Evolutionary conservation across 2,888 invertebrate species (phyloP).

Genomic region (Holacanthella duospinosa): DNA sequence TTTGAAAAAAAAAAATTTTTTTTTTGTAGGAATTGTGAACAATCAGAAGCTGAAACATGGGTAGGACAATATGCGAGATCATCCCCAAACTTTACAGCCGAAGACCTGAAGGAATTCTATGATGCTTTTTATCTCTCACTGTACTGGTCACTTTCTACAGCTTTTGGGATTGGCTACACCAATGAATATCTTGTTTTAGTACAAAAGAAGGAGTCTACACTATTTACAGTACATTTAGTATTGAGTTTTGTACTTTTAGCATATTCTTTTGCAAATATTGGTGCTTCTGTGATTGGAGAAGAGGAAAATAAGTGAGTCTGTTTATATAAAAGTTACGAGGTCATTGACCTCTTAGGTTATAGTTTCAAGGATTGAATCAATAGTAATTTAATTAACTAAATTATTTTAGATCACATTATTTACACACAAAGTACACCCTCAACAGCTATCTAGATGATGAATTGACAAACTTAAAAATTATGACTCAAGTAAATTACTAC

Average conservation of each 20-base stretch:
- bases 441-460: conserved; percentile 16
- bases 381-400: not conserved
- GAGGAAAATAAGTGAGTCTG: conserved; percentile 14
- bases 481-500: conserved; percentile 15
- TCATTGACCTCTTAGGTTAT: too few relatives aligned
- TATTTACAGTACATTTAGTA: conserved; percentile 12
- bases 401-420: conserved; percentile 16
- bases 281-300: conserved; percentile 11
- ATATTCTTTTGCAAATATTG: conserved; percentile 16
- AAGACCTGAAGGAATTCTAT: not conserved
- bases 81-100: not conserved
- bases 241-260: conserved; percentile 11
- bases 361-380: not conserved
- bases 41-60: conserved; percentile 2
- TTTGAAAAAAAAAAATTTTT: not conserved
- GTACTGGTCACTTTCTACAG: conserved; percentile 18
- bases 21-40: conserved; percentile 6
- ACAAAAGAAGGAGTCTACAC: conserved; percentile 10
- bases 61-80: not conserved
- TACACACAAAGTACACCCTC: conserved; percentile 16
- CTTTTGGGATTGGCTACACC: conserved; percentile 16
- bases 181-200: not conserved
- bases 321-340: conserved; percentile 3
- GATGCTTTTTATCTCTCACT: conserved; percentile 2
- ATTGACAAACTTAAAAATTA: conserved; percentile 16